Evolutionary conservation across 2,113 vertebrate species (phyloP).

Genomic region (Dipodomys merriami): DNA sequence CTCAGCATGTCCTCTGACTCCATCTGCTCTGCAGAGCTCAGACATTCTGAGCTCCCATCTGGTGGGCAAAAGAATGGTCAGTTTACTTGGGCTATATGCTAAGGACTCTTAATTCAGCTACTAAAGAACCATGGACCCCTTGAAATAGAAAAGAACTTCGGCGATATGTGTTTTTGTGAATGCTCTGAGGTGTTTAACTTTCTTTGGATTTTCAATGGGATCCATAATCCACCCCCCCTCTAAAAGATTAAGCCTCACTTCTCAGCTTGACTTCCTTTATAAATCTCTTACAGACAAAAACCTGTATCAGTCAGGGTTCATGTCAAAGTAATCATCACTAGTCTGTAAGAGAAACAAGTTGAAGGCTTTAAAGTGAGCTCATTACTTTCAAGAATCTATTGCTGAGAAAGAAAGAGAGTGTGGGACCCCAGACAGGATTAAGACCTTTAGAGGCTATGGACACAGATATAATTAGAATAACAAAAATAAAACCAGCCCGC

Average conservation of each 20-base stretch:
- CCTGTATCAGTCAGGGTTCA: neutral
- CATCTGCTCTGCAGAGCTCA: conserved; percentile 90
- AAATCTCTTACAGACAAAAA: neutral
- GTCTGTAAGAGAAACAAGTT: neutral
- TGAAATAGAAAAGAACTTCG: neutral
- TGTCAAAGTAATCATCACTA: neutral
- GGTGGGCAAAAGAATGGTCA: conserved; percentile 64
- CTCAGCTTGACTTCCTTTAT: neutral
- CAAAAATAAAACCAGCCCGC: conserved; percentile 23
- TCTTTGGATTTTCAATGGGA: neutral
- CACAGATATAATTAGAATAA: neutral
- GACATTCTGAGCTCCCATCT: conserved; percentile 93
- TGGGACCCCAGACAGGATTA: neutral
- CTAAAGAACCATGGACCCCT: neutral
- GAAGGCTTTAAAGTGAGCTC: neutral
- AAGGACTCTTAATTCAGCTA: neutral
- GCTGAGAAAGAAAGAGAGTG: neutral
- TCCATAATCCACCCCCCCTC: neutral
- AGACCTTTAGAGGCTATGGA: neutral
- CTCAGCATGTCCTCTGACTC: conserved; percentile 89
- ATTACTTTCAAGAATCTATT: conserved; percentile 14
- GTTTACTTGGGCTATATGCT: neutral
- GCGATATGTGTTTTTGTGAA: neutral
- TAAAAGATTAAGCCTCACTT: neutral
- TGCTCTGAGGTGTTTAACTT: neutral